Conservation (phyloP, 2,113 vertebrate species). For the Nerophis lumbriciformis region DNA sequence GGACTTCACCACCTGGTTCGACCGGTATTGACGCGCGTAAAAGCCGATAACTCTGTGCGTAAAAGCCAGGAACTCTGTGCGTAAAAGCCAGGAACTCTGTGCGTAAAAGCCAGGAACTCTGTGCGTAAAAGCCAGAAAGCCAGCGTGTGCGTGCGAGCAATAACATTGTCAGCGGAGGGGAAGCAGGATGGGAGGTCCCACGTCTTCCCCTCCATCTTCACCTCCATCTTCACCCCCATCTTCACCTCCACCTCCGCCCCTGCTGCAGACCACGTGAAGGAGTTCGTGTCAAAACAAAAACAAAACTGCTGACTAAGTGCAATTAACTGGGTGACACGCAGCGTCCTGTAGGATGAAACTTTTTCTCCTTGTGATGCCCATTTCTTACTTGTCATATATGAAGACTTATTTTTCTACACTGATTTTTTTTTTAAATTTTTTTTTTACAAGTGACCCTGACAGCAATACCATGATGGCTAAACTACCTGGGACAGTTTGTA, state of each 20-base stretch:
- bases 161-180: slow-evolving; percentile 5
- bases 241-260: slow-evolving; percentile 2
- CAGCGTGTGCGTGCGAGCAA: not conserved
- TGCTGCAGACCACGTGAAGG: slow-evolving; percentile 14
- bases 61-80: slow-evolving; percentile 26
- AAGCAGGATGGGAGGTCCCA: slow-evolving; percentile 14
- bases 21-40: slow-evolving; percentile 76
- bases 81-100: slow-evolving; percentile 23
- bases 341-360: slow-evolving; percentile 33
- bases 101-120: slow-evolving; percentile 25
- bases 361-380: slow-evolving; percentile 31
- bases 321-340: slow-evolving; percentile 62
- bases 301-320: slow-evolving; percentile 68
- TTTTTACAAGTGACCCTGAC: slow-evolving; percentile 49
- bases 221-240: slow-evolving; percentile 5
- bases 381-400: slow-evolving; percentile 54
- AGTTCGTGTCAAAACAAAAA: slow-evolving; percentile 52
- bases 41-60: slow-evolving; percentile 22
- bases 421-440: slow-evolving; percentile 35
- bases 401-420: slow-evolving; percentile 86
- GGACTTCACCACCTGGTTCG: slow-evolving; percentile 90
- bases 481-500: slow-evolving; percentile 71
- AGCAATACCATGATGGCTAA: slow-evolving; percentile 58
- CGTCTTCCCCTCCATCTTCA: slow-evolving; percentile 7
- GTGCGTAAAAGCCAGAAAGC: slow-evolving; percentile 30